Conservation (phyloP, 2,113 vertebrate species). For the Puntigrus tetrazona region DNA sequence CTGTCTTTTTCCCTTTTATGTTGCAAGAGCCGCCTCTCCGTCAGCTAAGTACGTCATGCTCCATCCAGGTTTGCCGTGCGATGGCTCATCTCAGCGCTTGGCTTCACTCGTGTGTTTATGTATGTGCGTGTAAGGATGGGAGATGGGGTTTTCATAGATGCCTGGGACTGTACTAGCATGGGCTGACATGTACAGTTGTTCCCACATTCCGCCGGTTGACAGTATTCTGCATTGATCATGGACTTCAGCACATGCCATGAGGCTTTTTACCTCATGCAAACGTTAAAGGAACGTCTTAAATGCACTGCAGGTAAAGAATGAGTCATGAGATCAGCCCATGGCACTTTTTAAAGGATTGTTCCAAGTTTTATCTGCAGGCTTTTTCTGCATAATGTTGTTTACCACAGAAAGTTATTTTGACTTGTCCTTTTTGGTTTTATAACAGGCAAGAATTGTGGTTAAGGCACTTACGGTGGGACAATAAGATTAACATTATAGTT, state of each 20-base stretch:
- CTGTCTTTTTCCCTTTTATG: constrained; percentile 65
- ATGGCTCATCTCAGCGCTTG: constrained; percentile 63
- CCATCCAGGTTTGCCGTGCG: constrained; percentile 56
- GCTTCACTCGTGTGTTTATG: constrained; percentile 58
- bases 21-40: constrained; percentile 67
- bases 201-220: background rate
- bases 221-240: constrained; percentile 33
- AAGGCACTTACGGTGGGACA: background rate
- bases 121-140: constrained; percentile 45
- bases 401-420: background rate
- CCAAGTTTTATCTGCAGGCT: background rate
- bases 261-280: background rate
- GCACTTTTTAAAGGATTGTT: background rate
- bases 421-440: background rate
- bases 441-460: background rate
- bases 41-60: constrained; percentile 68
- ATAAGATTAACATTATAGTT: background rate
- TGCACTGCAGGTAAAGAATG: constrained; percentile 18
- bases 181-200: constrained; percentile 23
- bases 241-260: constrained; percentile 40
- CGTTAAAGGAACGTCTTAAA: background rate
- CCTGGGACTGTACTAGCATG: constrained; percentile 45
- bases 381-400: background rate
- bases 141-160: constrained; percentile 37
- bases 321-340: background rate